phyloP scores from a whole-genome alignment of 2,888 invertebrate species.

The Nephrotoma appendiculata region DNA sequence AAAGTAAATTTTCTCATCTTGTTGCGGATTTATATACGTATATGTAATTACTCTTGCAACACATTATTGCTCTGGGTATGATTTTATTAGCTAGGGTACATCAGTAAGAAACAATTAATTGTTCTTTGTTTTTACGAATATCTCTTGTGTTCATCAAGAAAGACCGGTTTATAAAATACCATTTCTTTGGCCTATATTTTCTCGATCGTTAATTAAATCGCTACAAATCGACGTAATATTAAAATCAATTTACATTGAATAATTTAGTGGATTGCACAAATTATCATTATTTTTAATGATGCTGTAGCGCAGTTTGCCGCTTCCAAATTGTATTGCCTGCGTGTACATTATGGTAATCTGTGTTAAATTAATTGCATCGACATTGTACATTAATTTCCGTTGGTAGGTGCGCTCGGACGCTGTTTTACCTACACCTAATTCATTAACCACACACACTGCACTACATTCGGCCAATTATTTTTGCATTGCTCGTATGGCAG shows the following conservation, averaged over 20 bases:
- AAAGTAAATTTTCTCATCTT: no score
- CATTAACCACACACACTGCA: background rate
- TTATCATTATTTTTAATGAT: background rate
- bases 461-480: background rate
- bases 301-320: background rate
- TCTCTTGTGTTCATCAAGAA: no score
- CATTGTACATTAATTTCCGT: background rate
- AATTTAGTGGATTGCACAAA: background rate
- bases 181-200: no score
- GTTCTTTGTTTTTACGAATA: no score
- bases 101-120: no score
- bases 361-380: background rate
- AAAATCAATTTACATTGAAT: background rate
- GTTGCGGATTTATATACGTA: no score
- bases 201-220: no score
- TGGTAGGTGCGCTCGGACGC: background rate
- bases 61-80: no score
- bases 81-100: no score
- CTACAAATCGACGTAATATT: background rate
- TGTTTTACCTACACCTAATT: background rate
- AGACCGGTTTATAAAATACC: no score
- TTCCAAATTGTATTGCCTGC: background rate
- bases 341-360: background rate
- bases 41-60: no score
- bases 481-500: background rate